phyloP scores from a whole-genome alignment of 2,888 invertebrate genomes.

The Blastobasis lacticolella region DNA sequence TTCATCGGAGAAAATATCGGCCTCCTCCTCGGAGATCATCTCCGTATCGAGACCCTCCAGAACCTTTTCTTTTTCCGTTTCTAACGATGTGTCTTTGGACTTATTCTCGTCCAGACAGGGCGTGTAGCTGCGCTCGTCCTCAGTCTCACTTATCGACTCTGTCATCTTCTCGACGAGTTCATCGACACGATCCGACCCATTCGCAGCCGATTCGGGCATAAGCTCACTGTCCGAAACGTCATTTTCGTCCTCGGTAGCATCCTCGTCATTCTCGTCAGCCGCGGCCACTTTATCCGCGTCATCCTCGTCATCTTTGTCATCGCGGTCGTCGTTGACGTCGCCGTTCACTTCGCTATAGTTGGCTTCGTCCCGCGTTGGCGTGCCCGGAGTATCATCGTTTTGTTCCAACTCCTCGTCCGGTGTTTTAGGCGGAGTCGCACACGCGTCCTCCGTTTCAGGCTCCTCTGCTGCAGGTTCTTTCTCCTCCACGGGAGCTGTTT shows the following conservation, averaged over 20 bases:
- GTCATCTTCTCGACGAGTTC: conserved; percentile 61
- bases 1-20: conserved; percentile 76
- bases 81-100: conserved; percentile 52
- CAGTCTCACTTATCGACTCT: conserved; percentile 76
- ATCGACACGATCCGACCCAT: background rate
- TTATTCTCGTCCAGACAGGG: conserved; percentile 81
- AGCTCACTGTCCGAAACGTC: conserved; percentile 4
- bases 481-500: background rate
- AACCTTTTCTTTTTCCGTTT: conserved; percentile 51
- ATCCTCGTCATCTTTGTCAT: conserved; percentile 6
- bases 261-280: background rate
- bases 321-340: conserved; percentile 3
- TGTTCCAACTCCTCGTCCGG: background rate
- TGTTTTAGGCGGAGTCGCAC: conserved; percentile 4
- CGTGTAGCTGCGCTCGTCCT: conserved; percentile 81
- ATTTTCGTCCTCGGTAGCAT: background rate
- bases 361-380: background rate
- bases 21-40: conserved; percentile 83
- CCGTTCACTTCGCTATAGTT: background rate
- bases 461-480: background rate
- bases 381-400: background rate
- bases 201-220: conserved; percentile 3
- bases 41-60: conserved; percentile 80
- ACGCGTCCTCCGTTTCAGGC: conserved; percentile 9
- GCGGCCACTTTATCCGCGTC: background rate